A percentile compares a stretch with the other conserved stretches of the same genome.
Conservation (phyloP, 2,113 vertebrate species). For the Vidua chalybeata region DNA sequence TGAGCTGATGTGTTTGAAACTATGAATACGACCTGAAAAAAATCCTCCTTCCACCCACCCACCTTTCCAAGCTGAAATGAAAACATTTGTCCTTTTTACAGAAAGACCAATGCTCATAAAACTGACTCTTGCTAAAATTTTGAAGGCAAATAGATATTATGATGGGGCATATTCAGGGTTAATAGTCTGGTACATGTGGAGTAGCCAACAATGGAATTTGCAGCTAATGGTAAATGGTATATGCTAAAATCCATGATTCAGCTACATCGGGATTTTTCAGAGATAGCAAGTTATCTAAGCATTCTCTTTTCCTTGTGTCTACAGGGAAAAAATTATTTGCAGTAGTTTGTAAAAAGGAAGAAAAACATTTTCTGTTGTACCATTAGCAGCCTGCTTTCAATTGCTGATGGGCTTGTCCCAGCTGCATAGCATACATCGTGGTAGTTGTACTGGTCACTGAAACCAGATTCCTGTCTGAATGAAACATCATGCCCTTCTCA, state of each 20-base stretch:
- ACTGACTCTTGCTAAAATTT: background rate
- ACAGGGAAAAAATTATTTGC: background rate
- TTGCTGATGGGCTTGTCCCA: background rate
- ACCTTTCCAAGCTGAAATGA: background rate
- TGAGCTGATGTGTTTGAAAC: slow-evolving; percentile 27
- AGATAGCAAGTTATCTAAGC: background rate
- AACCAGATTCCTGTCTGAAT: background rate
- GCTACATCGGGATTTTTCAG: background rate
- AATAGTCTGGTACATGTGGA: background rate
- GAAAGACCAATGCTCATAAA: background rate
- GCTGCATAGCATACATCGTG: fast-evolving
- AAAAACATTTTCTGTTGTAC: background rate
- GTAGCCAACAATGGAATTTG: background rate
- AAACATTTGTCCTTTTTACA: background rate
- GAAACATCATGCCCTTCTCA: background rate
- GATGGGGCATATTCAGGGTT: background rate
- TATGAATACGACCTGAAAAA: slow-evolving; percentile 4
- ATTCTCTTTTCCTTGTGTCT: background rate
- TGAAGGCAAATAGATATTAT: background rate
- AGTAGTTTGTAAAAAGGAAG: background rate
- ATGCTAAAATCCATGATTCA: background rate
- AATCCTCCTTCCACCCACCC: background rate
- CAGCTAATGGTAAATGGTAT: background rate
- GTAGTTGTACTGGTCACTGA: background rate
- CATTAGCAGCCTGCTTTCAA: background rate